These are phyloP conservation scores for Zootoca vivipara DNA, from an alignment of 2,113 vertebrate species.

Conservation along the genomic window DNA sequence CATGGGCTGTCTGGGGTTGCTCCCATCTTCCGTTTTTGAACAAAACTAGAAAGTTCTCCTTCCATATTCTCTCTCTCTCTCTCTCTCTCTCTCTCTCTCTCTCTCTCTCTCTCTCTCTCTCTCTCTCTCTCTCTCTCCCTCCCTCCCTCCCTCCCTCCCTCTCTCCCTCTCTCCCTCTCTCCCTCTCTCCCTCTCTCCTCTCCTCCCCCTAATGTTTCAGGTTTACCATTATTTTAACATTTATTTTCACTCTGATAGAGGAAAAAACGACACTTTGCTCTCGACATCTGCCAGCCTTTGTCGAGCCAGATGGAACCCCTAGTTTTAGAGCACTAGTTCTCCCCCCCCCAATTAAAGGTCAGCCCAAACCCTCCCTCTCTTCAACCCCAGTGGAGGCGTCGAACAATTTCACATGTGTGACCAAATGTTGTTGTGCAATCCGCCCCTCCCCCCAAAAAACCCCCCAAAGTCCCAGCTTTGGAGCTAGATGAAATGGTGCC, in stretches of 20 bases:
- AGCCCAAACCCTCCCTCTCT: not conserved
- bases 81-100: too few species aligned
- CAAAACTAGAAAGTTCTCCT: not conserved
- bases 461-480: not conserved
- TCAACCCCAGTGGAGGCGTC: not conserved
- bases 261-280: constrained; percentile 31
- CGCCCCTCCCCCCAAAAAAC: too few species aligned
- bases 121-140: too few species aligned
- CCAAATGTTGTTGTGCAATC: not conserved
- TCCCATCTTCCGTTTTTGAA: not conserved
- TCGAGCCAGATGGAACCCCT: constrained; percentile 42
- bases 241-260: constrained; percentile 44
- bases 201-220: not conserved
- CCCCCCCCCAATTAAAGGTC: constrained; percentile 31
- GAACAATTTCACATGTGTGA: not conserved
- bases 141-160: too few species aligned
- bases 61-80: too few species aligned
- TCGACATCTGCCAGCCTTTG: constrained; percentile 42
- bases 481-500: not conserved
- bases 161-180: too few species aligned
- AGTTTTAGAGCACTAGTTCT: constrained; percentile 38
- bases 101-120: too few species aligned
- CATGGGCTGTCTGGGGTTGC: not conserved
- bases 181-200: too few species aligned
- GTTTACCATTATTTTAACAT: constrained; percentile 24